Conservation (phyloP, 1,140 invertebrate genomes). For the Sesamia nonagrioides region DNA sequence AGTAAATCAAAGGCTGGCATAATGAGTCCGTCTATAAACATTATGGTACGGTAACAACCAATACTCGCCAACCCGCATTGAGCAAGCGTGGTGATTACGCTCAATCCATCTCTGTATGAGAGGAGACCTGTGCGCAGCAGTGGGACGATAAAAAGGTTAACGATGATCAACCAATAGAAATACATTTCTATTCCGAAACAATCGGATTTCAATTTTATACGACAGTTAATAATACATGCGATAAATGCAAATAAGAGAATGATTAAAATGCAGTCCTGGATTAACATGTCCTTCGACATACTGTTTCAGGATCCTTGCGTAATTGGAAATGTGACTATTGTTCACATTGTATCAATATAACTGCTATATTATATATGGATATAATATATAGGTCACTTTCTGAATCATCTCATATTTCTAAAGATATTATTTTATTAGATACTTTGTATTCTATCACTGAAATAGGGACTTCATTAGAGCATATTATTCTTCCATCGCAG, state of each 20-base stretch:
- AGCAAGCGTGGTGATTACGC: too few relatives aligned
- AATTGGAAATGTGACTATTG: too few relatives aligned
- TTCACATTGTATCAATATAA: too few relatives aligned
- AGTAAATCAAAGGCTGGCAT: slow-evolving; percentile 17
- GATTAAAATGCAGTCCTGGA: background rate
- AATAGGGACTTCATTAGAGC: slow-evolving; percentile 30
- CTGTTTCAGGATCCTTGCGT: background rate
- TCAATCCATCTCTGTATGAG: too few relatives aligned
- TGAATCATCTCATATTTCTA: background rate
- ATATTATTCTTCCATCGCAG: slow-evolving; percentile 17
- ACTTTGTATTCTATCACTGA: background rate
- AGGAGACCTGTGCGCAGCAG: too few relatives aligned
- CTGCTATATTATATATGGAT: too few relatives aligned
- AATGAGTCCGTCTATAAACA: slow-evolving; percentile 6
- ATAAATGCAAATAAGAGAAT: slow-evolving; percentile 1
- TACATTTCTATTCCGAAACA: background rate
- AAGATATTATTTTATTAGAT: background rate
- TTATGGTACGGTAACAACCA: slow-evolving; percentile 5
- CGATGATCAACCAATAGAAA: too few relatives aligned
- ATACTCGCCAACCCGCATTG: too few relatives aligned
- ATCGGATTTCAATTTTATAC: slow-evolving; percentile 28
- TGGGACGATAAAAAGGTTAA: too few relatives aligned
- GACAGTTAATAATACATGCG: slow-evolving; percentile 1
- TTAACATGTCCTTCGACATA: background rate
- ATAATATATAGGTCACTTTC: too few relatives aligned